Conservation (phyloP, 2,113 vertebrate species). For the Melanerpes formicivorus region DNA sequence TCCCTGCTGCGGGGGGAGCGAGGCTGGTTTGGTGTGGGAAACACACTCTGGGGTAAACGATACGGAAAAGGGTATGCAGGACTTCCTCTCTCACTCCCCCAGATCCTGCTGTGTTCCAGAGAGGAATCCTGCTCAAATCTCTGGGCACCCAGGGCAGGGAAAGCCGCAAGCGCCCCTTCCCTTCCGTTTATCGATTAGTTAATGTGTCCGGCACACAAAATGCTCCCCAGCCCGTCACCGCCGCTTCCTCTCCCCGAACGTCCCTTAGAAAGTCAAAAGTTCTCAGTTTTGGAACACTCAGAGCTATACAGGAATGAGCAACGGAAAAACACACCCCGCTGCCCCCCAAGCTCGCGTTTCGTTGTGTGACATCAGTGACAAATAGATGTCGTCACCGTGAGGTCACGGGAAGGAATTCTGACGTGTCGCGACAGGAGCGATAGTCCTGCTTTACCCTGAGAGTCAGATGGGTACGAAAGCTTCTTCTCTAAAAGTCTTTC, state of each 20-base stretch:
- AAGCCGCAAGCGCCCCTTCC: background rate
- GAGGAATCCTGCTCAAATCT: background rate
- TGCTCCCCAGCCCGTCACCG: conserved; percentile 48
- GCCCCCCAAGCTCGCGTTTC: background rate
- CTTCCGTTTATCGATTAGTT: conserved; percentile 65
- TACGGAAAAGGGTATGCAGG: background rate
- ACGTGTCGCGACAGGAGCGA: background rate
- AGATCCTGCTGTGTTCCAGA: background rate
- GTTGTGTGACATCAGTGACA: background rate
- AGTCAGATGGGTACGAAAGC: conserved; percentile 49
- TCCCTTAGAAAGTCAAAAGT: conserved; percentile 73
- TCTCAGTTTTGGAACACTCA: conserved; percentile 43
- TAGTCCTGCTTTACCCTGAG: conserved; percentile 67
- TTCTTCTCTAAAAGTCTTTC: background rate
- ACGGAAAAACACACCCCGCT: background rate
- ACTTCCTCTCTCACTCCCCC: too few relatives aligned
- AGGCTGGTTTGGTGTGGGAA: too few relatives aligned
- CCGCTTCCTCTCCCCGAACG: conserved; percentile 37
- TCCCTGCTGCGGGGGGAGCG: too few relatives aligned
- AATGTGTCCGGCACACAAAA: conserved; percentile 73
- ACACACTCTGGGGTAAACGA: too few relatives aligned
- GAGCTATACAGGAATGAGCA: conserved; percentile 65
- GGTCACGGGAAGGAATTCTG: background rate
- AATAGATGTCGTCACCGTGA: background rate
- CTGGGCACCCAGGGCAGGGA: background rate